These are phyloP conservation scores for Phallusia fumigata DNA, from an alignment of 23 tunicate species.

Conservation along the genomic window DNA sequence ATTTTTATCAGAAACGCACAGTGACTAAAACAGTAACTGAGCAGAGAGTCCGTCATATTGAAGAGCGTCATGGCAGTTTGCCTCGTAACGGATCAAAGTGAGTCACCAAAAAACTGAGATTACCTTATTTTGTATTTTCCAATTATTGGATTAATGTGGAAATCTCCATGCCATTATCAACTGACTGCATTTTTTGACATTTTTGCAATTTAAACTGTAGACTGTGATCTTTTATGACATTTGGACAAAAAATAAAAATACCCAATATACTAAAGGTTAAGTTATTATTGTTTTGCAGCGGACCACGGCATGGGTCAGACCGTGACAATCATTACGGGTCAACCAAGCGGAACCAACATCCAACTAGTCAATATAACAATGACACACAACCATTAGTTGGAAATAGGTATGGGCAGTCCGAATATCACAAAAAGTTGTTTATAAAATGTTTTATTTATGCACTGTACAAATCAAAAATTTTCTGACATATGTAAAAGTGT, in stretches of 20 bases:
- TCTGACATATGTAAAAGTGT: no score
- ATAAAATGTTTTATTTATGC: no score
- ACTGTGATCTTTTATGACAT: no score
- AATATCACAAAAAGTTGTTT: no score
- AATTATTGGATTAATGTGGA: no score
- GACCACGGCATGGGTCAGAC: conserved; percentile 11
- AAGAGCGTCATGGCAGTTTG: conserved; percentile 35
- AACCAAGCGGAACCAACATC: conserved; percentile 18
- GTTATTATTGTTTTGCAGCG: background rate
- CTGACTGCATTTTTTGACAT: no score
- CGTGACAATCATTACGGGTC: conserved; percentile 23
- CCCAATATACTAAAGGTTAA: background rate
- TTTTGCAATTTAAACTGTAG: no score
- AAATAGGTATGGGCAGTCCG: background rate
- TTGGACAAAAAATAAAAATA: no score
- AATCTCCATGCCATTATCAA: no score
- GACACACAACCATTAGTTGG: background rate
- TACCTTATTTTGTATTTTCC: background rate
- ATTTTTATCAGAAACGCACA: conserved; percentile 70
- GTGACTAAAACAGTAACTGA: conserved; percentile 90
- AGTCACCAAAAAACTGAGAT: background rate
- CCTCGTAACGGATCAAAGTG: conserved; percentile 31
- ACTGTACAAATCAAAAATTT: no score
- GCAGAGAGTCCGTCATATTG: conserved; percentile 47
- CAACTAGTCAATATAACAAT: background rate